These are phyloP conservation scores for Xiphophorus hellerii DNA, from an alignment of 2,113 vertebrate genomes.

Conservation along the genomic window DNA sequence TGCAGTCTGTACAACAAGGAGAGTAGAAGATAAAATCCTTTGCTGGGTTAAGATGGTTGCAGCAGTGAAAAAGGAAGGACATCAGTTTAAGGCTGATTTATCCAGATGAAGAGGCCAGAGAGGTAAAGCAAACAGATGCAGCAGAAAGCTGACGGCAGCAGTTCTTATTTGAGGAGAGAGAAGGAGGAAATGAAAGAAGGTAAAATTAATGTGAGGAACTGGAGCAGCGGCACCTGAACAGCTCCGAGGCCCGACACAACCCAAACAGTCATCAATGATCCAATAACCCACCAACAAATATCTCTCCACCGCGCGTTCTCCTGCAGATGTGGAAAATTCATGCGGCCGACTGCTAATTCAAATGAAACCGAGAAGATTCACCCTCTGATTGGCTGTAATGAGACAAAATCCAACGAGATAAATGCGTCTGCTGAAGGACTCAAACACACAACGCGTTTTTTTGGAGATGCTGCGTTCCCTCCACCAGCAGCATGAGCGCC, in stretches of 20 bases:
- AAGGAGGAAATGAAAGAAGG: background rate
- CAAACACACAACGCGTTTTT: background rate
- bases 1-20: too few relatives aligned
- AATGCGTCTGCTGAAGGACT: slow-evolving; percentile 27
- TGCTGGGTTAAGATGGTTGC: background rate
- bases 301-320: slow-evolving; percentile 8
- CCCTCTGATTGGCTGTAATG: slow-evolving; percentile 10
- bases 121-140: slow-evolving; percentile 3
- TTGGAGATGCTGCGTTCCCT: slow-evolving; percentile 3
- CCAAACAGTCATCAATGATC: background rate
- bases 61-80: background rate
- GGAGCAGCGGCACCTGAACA: background rate
- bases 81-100: background rate
- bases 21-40: too few relatives aligned
- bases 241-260: background rate
- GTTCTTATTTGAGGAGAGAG: background rate
- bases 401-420: slow-evolving; percentile 29
- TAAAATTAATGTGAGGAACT: background rate
- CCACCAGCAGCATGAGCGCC: slow-evolving; percentile 8
- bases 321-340: too few relatives aligned
- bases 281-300: background rate
- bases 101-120: background rate
- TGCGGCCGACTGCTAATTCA: slow-evolving; percentile 6
- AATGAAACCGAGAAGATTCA: slow-evolving; percentile 25
- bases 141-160: slow-evolving; percentile 21